Base-by-base conservation (phyloP, 2,113 vertebrate species). In the Pyrgilauda ruficollis region DNA sequence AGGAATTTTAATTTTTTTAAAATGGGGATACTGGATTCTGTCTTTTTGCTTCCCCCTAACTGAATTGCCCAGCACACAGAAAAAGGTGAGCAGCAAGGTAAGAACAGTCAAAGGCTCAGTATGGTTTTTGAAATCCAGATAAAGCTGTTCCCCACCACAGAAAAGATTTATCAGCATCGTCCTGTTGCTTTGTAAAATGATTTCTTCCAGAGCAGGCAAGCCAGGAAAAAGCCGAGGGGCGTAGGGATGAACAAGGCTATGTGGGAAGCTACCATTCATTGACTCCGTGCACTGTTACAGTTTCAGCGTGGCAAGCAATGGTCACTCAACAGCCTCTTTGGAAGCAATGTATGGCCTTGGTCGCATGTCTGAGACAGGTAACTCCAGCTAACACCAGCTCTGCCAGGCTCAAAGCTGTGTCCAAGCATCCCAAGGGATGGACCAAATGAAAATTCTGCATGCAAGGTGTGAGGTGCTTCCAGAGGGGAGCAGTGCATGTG, bases 321-420 rank as follows among this genome's bases (percentile, higher is more conserved):
- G 49, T 63, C 59, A 7, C 5, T 35, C 55, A 64, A 3, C 15
- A 59, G 37, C 41, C 35, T 62, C 50, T 68, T 15, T 17, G 39
- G 86, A 81, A 93, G 30, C 7, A 78, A 35, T 31, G 33, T 10
- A 9, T 35, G 58, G n/a, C 39, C 19, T 59, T 17, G 5, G 7
- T 27, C 58, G 21, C 8, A 0, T 22, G 30, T 28, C 9, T 21
- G 62, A 20, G 47, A 12, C 26, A 47, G 52, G 64, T 9, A 49
- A 19, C 0, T 0, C 50, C 69, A 53, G 33, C 28, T 19, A 52
- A 30, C 14, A 61, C 14, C 69, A 41, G 7, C 1, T 2, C 66
- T 30, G 55, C 35, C 31, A 35, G 37, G 33, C 31, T 70, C 78
- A 30, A 11, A 73, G 8, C 2, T 2, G 19, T 10, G 21, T 52